Evolutionary conservation across 2,888 invertebrate species (phyloP), one percentile per base, ranked within the genome.

Genomic region (Anorthoa munda): DNA sequence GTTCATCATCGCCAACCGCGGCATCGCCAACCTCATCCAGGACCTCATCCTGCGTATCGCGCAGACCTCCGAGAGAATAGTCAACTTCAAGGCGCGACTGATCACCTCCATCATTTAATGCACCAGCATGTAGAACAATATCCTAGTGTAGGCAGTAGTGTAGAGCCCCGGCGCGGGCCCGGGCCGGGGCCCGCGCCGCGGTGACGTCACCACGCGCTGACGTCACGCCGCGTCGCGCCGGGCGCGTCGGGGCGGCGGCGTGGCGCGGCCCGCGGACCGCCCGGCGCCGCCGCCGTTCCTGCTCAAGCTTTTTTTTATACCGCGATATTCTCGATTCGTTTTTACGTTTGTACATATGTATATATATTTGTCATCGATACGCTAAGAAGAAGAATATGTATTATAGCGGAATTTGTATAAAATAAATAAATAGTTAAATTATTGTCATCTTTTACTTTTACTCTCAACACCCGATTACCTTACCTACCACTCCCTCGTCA

Each of bases 81-180:
- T 98, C 92, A 98, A 98, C 98, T 98, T 98, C 97, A 98, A 98
- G 97, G 98, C 98, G 93, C 97, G 98, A 97, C 97, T 98, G 92
- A 98, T 98, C 95, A 98, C 98, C 91, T 98, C 98, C 88, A 98
- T 98, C 95, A 98, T 98, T 96, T 98, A 98, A 97, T 83, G 92
- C 87, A 92, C 86, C 66, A 67, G 90, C 88, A 86, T 89, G 86
- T 94, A 93, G 94, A 92, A 90, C 93, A 94, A 91, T 90, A 81
- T 81, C 72, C 68, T 92, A 92, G 91, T 86, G 77, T 90, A 90
- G 88, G 77, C 82, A 85, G 83, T 91, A 91, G 89, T 85, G 84
- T 90, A 88, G 86, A 80, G 60, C 72, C 79, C 70, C 77, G 68
- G 58, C 66, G 68, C 58, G 72, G 79, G 66, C 70, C 67, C 53